These are phyloP conservation scores for Pipa parva DNA, from an alignment of 2,113 vertebrate genomes.

Conservation along the genomic window DNA sequence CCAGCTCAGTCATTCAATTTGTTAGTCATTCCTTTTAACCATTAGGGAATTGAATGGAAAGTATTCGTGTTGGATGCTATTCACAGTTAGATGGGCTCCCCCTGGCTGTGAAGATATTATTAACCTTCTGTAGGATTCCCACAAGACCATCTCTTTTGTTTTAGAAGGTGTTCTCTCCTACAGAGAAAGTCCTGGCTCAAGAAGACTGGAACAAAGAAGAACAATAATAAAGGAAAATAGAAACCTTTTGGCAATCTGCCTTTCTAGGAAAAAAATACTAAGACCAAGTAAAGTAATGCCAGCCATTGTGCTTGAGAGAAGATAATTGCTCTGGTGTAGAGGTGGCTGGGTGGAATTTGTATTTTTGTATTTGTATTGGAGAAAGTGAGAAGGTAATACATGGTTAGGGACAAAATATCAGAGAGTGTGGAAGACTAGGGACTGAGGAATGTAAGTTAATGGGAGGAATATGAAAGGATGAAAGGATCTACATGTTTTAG, in stretches of 20 bases:
- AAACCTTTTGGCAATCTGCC: slow-evolving; percentile 28
- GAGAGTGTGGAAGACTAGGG: too few relatives aligned
- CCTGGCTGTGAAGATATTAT: too few relatives aligned
- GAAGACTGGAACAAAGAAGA: slow-evolving; percentile 12
- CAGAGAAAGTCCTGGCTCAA: slow-evolving; percentile 17
- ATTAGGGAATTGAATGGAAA: background rate
- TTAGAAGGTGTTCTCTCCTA: slow-evolving; percentile 12
- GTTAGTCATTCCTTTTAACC: slow-evolving; percentile 3
- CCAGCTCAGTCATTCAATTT: background rate
- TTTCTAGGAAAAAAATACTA: slow-evolving; percentile 38
- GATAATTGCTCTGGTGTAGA: background rate
- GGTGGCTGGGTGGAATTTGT: slow-evolving; percentile 22
- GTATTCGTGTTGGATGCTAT: background rate
- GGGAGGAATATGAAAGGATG: too few relatives aligned
- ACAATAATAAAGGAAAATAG: slow-evolving; percentile 17
- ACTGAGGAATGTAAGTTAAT: too few relatives aligned
- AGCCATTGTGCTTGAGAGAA: slow-evolving; percentile 34
- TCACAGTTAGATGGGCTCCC: background rate
- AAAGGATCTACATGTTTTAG: too few relatives aligned
- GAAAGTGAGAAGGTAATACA: slow-evolving; percentile 23
- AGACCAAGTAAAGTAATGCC: slow-evolving; percentile 13
- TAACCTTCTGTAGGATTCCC: background rate
- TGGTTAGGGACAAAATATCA: too few relatives aligned
- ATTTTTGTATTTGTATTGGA: too few relatives aligned
- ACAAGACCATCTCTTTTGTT: background rate